Base-by-base conservation (phyloP, 2,113 vertebrate genomes). In the Prolemur simus region DNA sequence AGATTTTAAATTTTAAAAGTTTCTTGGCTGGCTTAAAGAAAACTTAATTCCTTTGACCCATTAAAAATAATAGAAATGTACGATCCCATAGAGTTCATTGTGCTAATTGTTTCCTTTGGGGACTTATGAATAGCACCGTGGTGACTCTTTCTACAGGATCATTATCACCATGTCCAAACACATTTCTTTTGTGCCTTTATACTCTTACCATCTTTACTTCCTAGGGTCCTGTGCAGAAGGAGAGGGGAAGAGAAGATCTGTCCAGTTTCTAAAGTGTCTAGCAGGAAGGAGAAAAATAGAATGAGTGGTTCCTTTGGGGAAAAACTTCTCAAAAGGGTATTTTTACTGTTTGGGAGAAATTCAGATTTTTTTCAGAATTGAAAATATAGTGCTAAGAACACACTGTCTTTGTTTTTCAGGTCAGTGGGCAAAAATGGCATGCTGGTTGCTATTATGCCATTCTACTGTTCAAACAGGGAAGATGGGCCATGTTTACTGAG, bases 21-120 rank as follows among this genome's bases (percentile, higher is more conserved):
- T 58, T 66, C 58, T 84, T 45, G 29, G 20, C 15, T 78, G 39
- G 0, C 87, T 58, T 64, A 64, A 82, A 87, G 58, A 97, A 58
- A 68, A 60, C 6, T 80, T 74, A 23, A 73, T 93, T 90, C 20
- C 58, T 95, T 88, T 82, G 71, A 37, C 54, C 34, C 34, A 83
- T 78, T 56, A 91, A 97, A 88, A 97, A 88, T 82, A 94, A 84
- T 18, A 74, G 81, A 87, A 77, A 81, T 87, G 49, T 87, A 76
- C 69, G 47, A 68, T 45, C 21, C 17, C 5, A 34, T 60, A 94
- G 47, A 94, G 66, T 94, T 90, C 89, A 82, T 42, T 89, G 14
- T 52, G 42, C 78, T 94, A 84, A 77, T 73, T 73, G 4, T 92
- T 92, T 63, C 63, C 25, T 60, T 82, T 56, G 54, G 77, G 42